phyloP scores from a whole-genome alignment of 2,888 invertebrate genomes.

The Globia sparganii region DNA sequence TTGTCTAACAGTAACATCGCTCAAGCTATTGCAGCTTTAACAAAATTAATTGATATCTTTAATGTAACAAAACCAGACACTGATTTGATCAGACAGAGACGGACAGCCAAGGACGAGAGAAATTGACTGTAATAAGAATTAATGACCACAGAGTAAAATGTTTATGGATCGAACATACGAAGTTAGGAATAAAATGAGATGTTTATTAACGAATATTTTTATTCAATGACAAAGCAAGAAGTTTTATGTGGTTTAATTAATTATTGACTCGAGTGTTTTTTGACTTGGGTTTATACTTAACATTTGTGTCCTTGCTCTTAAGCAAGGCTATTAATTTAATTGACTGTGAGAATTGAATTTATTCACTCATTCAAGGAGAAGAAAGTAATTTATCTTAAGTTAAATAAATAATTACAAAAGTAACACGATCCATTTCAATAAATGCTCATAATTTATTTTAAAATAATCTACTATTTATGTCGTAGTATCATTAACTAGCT shows the following conservation, averaged over 20 bases:
- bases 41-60: constrained; percentile 69
- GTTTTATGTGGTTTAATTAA: constrained; percentile 44
- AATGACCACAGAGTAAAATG: constrained; percentile 59
- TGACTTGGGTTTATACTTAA: constrained; percentile 22
- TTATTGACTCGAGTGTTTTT: constrained; percentile 30
- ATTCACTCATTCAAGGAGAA: not conserved
- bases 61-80: constrained; percentile 57
- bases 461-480: not conserved
- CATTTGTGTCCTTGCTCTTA: constrained; percentile 10
- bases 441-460: not conserved
- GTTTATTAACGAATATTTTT: constrained; percentile 49
- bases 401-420: not conserved
- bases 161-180: constrained; percentile 45
- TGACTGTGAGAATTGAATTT: constrained; percentile 10
- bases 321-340: constrained; percentile 17
- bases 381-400: not conserved
- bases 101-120: constrained; percentile 42
- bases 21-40: constrained; percentile 57
- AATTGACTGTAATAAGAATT: constrained; percentile 62
- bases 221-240: constrained; percentile 21
- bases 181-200: constrained; percentile 44
- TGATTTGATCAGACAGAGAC: constrained; percentile 61
- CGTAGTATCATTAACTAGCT: not conserved
- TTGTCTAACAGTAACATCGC: constrained; percentile 45
- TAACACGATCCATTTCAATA: too few species aligned